Conservation (phyloP, 2,113 vertebrate species). For the Actinemys pallida region DNA sequence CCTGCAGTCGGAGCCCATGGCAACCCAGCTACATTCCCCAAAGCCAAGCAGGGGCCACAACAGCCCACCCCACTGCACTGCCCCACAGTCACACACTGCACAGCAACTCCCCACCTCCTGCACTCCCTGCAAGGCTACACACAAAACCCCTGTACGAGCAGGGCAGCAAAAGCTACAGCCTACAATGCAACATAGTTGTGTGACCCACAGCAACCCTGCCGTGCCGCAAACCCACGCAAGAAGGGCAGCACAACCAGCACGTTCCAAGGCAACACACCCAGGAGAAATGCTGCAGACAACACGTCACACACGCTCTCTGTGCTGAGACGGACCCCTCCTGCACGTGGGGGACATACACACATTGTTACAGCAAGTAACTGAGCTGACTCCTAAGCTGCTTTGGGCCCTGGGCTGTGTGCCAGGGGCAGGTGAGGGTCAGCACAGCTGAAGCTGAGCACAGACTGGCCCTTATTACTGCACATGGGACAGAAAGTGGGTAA, state of each 20-base stretch:
- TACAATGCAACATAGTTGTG: accelerated
- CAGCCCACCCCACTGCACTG: neutral
- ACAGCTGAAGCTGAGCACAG: too few species aligned
- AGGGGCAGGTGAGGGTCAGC: neutral
- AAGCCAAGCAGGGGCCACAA: neutral
- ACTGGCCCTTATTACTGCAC: neutral
- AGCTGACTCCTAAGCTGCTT: neutral
- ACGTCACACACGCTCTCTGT: accelerated
- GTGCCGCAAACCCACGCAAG: neutral
- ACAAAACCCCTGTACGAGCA: neutral
- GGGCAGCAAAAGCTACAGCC: accelerated
- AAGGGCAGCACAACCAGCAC: accelerated
- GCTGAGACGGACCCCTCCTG: accelerated
- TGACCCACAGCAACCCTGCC: neutral
- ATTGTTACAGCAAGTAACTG: neutral
- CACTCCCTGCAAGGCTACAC: accelerated
- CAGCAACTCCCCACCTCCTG: neutral
- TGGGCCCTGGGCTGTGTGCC: neutral
- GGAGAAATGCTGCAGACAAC: accelerated
- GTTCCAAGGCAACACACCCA: accelerated
- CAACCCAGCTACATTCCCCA: neutral
- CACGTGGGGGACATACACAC: neutral
- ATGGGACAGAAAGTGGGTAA: neutral
- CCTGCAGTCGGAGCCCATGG: neutral
- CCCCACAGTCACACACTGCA: accelerated